These are phyloP conservation scores for Pogoniulus pusillus DNA, from an alignment of 2,797 vertebrate genomes.

Conservation along the genomic window DNA sequence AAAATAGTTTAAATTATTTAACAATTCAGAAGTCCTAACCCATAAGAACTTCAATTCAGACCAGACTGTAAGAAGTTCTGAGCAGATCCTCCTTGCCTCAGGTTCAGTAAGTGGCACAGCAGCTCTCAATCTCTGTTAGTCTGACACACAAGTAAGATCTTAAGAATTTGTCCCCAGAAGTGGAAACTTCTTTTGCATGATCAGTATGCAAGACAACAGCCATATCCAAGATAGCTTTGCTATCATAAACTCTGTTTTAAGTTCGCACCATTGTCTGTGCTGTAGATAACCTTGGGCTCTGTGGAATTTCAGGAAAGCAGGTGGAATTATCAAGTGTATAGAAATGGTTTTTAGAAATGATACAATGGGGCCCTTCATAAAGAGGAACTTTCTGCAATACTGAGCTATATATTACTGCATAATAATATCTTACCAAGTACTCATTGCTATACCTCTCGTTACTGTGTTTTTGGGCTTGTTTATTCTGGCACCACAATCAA, in stretches of 20 bases:
- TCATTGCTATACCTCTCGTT: not conserved
- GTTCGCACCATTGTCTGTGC: not conserved
- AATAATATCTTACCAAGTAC: constrained; percentile 33
- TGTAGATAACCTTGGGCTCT: constrained; percentile 10
- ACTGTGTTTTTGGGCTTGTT: not conserved
- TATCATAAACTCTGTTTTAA: not conserved
- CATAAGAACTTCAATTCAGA: constrained; percentile 1
- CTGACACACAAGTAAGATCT: constrained; percentile 28
- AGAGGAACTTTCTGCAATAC: not conserved
- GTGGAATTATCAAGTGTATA: not conserved
- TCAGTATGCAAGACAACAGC: not conserved
- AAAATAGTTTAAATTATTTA: not conserved
- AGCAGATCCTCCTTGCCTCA: constrained; percentile 18
- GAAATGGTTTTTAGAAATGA: not conserved
- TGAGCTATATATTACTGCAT: constrained; percentile 1
- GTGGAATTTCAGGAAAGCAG: constrained; percentile 17
- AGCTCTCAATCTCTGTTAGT: constrained; percentile 31
- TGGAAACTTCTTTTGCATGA: constrained; percentile 4
- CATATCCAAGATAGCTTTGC: not conserved
- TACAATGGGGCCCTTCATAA: not conserved
- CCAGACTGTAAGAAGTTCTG: not conserved
- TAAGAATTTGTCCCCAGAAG: constrained; percentile 22
- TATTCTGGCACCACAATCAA: not conserved
- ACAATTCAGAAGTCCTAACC: not conserved
- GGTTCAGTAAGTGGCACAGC: constrained; percentile 16